phyloP scores from a whole-genome alignment of 2,888 invertebrate species.

The Rotaria magnacalcarata region DNA sequence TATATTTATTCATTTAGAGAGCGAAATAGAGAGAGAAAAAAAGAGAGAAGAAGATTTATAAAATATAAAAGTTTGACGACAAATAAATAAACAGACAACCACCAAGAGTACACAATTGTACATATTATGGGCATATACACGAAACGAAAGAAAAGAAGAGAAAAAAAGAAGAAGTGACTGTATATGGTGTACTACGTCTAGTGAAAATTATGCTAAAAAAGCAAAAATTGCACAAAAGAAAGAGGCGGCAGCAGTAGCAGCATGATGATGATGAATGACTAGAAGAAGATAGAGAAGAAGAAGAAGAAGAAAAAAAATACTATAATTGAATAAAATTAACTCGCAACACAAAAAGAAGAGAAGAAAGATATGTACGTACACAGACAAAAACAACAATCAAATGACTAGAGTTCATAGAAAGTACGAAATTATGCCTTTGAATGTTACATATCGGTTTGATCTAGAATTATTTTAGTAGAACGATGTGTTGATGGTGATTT shows the following conservation, averaged over 20 bases:
- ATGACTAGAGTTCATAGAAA: constrained; percentile 11
- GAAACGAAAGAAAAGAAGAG: neutral
- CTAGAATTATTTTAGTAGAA: neutral
- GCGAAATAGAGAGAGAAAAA: neutral
- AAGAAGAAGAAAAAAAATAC: neutral
- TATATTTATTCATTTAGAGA: constrained; percentile 6
- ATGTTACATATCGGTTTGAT: constrained; percentile 28
- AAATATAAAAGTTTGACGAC: constrained; percentile 26
- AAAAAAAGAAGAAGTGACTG: neutral
- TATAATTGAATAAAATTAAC: neutral
- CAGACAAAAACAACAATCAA: constrained; percentile 15
- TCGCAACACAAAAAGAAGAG: neutral
- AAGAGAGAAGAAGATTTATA: neutral
- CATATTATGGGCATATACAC: constrained; percentile 26
- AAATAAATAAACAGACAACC: constrained; percentile 17
- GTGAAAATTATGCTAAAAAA: constrained; percentile 8
- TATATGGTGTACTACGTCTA: constrained; percentile 15
- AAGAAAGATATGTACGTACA: neutral
- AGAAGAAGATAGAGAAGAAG: neutral
- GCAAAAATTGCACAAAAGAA: constrained; percentile 11
- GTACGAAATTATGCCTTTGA: constrained; percentile 12
- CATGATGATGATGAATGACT: constrained; percentile 17
- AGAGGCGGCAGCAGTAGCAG: neutral
- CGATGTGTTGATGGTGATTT: constrained; percentile 33
- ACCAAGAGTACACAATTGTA: constrained; percentile 14